Evolutionary conservation across 2,797 vertebrate genomes (phyloP).

Genomic region (Sciaenops ocellatus): DNA sequence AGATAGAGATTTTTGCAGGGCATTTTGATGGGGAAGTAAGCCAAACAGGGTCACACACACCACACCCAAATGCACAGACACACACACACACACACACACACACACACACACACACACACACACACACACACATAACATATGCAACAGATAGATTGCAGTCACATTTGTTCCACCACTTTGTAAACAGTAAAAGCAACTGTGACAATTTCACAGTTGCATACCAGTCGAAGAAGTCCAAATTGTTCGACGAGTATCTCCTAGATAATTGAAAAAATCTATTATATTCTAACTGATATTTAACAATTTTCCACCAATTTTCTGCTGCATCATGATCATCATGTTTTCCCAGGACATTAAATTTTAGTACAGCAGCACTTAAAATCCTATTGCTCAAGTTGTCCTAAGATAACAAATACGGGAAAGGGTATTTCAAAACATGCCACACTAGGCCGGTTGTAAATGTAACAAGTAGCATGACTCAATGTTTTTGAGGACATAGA

Average conservation of each 20-base stretch:
- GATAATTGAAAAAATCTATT: not conserved
- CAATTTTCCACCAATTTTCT: not conserved
- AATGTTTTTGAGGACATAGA: conserved; percentile 57
- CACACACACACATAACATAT: conserved; percentile 28
- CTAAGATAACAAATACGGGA: conserved; percentile 56
- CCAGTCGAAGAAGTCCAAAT: not conserved
- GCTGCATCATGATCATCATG: not conserved
- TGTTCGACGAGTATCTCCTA: fast-evolving
- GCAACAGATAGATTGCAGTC: conserved; percentile 34
- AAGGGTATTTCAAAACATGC: conserved; percentile 68
- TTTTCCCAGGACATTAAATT: conserved; percentile 1
- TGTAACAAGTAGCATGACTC: conserved; percentile 34
- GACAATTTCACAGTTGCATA: not conserved
- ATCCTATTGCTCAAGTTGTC: conserved; percentile 52
- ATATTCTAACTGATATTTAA: not conserved
- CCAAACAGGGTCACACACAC: conserved; percentile 38
- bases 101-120: conserved; percentile 24
- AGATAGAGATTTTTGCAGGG: conserved; percentile 56
- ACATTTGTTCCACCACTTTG: conserved; percentile 34
- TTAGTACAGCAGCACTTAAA: conserved; percentile 26
- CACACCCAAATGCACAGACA: conserved; percentile 63
- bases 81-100: conserved; percentile 18
- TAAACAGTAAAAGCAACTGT: conserved; percentile 7
- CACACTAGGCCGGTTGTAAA: conserved; percentile 27
- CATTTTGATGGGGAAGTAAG: conserved; percentile 79